Conservation (phyloP, 2,797 vertebrate genomes). For the Microcaecilia unicolor region DNA sequence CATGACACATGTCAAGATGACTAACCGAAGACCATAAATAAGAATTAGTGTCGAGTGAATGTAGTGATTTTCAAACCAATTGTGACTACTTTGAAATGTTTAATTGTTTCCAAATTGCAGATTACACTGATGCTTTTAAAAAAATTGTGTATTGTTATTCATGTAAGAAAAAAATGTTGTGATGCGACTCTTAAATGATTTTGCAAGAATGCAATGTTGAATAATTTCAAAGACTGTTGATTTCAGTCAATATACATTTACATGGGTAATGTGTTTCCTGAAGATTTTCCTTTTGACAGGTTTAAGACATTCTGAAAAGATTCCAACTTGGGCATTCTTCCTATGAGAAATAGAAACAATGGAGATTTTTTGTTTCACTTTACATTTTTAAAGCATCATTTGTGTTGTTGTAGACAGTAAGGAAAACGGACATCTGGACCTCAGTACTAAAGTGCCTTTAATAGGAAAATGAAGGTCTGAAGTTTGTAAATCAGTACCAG, state of each 20-base stretch:
- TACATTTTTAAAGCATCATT: fast-evolving
- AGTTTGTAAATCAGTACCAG: too few relatives aligned
- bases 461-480: too few relatives aligned
- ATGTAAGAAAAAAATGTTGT: neutral
- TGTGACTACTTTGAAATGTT: neutral
- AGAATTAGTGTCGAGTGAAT: conserved; percentile 2
- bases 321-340: neutral
- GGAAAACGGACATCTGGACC: too few relatives aligned
- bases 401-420: too few relatives aligned
- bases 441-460: too few relatives aligned
- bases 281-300: neutral
- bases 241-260: fast-evolving
- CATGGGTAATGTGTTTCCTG: neutral
- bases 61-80: neutral
- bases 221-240: neutral
- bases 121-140: conserved; percentile 1
- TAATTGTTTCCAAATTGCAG: conserved; percentile 13
- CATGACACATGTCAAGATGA: conserved; percentile 5
- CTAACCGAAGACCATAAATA: conserved; percentile 5
- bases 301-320: neutral
- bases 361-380: neutral
- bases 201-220: neutral
- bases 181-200: neutral
- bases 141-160: neutral
- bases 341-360: neutral